Conservation (phyloP, 2,113 vertebrate species). For the Vulpes lagopus region DNA sequence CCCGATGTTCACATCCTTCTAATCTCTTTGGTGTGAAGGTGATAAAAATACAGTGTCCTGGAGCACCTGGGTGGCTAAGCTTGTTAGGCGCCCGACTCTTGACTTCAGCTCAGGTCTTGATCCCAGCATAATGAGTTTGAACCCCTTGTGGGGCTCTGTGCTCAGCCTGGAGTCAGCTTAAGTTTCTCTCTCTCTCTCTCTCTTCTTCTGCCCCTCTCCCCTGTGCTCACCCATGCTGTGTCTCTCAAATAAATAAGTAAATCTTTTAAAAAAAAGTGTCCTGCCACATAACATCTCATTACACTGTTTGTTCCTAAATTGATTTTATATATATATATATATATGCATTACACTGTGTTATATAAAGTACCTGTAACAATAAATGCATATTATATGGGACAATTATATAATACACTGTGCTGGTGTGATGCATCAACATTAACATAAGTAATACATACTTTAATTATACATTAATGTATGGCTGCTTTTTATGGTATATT, state of each 20-base stretch:
- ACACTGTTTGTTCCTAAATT: background rate
- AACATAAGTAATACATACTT: background rate
- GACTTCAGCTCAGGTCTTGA: background rate
- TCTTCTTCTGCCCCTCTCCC: background rate
- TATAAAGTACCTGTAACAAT: background rate
- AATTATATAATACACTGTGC: background rate
- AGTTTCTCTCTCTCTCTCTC: background rate
- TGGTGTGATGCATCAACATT: background rate
- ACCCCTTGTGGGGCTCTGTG: background rate
- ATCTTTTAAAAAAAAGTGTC: background rate
- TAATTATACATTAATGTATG: conserved; percentile 22
- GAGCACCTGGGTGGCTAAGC: background rate
- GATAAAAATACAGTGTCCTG: background rate
- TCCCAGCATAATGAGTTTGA: background rate
- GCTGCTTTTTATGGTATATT: background rate
- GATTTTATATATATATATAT: conserved; percentile 7
- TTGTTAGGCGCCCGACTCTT: background rate
- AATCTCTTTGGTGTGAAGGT: background rate
- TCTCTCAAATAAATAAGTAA: background rate
- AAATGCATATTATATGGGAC: background rate
- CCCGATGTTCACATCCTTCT: background rate
- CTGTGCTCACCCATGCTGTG: background rate
- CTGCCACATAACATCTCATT: background rate
- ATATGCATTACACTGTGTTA: background rate
- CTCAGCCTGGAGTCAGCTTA: background rate